Evolutionary conservation across 2,113 vertebrate genomes (phyloP), one percentile per base, ranked within the genome.

Genomic region (Clarias magur): DNA sequence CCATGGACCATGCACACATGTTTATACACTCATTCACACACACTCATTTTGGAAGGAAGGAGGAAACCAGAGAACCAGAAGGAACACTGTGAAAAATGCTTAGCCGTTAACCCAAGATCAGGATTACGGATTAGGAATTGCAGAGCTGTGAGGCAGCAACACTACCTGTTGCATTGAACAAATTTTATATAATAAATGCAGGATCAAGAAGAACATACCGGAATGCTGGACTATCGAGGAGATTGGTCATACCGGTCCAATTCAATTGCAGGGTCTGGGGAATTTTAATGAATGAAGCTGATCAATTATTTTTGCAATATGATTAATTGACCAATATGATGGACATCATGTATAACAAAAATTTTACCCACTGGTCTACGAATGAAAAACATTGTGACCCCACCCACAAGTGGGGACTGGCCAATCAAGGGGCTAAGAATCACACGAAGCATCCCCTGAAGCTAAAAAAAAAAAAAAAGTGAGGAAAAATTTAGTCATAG

Each of bases 201-300:
- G 85, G 30, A 21, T 27, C 3, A 62, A 83, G 65, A 6, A 53
- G 38, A 27, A 15, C 91, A 93, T 87, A 99, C 98, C 95, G 97
- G 92, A 99, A 96, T 11, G 94, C 97, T 8, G 98, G 97, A 34
- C 92, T 95, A 88, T 98, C 97, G 89, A 99, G 91, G 57, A 99
- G 88, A 91, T 99, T 99, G 63, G 96, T 99, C 91, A 97, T 93
- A 30, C 98, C 98, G 0, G 98, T 98, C 98, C 98, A 99, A 94
- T 97, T 98, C 91, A 99, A 95, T 88, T 97, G 90, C 81, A 99
- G 87, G 0, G 85, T 93, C 96, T 96, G 88, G 67, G 78, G 78
- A 86, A 70, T 79, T 21, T 8, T 23, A 63, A 73, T 63, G 27
- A 84, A 82, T 53, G 30, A 30, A 27, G 75, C 53, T 17, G 34